Conservation (phyloP, 2,797 vertebrate species). For the Rhincodon typus region DNA sequence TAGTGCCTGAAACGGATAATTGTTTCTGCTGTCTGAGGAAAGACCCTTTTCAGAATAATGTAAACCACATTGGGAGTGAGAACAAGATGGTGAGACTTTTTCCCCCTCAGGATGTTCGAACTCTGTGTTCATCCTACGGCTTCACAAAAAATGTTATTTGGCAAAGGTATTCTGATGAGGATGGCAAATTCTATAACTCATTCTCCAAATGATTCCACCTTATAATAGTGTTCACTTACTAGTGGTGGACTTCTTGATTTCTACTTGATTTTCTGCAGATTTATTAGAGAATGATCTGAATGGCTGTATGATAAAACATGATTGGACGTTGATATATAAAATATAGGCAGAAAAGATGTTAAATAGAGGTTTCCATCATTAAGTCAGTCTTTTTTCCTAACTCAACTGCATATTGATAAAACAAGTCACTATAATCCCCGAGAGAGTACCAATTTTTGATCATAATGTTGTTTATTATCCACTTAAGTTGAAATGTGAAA, state of each 20-base stretch:
- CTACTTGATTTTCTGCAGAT: not conserved
- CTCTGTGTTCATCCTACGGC: too few species aligned
- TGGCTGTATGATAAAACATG: not conserved
- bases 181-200: not conserved
- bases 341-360: not conserved
- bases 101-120: too few species aligned
- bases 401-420: not conserved
- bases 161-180: not conserved
- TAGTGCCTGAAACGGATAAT: too few species aligned
- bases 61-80: too few species aligned
- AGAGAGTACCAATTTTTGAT: not conserved
- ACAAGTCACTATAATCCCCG: not conserved
- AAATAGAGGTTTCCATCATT: not conserved
- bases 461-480: constrained; percentile 4
- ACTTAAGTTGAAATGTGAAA: not conserved
- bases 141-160: too few species aligned
- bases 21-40: too few species aligned
- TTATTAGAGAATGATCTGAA: not conserved
- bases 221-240: not conserved
- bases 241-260: not conserved
- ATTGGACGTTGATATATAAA: too few species aligned
- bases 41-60: too few species aligned
- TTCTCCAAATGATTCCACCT: not conserved
- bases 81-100: too few species aligned
- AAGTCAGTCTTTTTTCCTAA: not conserved